phyloP scores from a whole-genome alignment of 2,113 vertebrate genomes.

The Apus apus region DNA sequence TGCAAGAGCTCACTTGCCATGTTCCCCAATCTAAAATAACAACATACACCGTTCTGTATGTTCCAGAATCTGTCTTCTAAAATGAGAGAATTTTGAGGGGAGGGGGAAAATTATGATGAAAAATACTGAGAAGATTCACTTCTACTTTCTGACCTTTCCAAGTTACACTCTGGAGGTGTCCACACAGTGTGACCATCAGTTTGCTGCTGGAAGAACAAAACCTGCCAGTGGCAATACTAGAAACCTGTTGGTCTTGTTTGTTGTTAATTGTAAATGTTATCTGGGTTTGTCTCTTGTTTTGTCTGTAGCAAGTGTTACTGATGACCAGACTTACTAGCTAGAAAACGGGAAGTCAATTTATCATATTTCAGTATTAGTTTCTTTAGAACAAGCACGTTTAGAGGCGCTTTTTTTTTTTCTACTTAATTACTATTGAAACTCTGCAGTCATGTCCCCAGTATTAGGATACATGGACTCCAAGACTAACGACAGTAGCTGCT shows the following conservation, averaged over 20 bases:
- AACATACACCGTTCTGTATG: not conserved
- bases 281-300: not conserved
- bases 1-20: not conserved
- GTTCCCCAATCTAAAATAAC: not conserved
- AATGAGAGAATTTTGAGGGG: not conserved
- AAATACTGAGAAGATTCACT: not conserved
- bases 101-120: accelerated
- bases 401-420: not conserved
- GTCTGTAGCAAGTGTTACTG: not conserved
- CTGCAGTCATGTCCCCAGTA: not conserved
- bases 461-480: not conserved
- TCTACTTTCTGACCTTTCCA: not conserved
- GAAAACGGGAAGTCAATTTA: not conserved
- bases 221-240: not conserved
- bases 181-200: not conserved
- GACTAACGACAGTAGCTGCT: not conserved
- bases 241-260: not conserved
- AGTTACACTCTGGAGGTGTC: not conserved
- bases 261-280: not conserved
- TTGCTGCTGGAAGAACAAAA: slow-evolving; percentile 34
- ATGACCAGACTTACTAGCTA: not conserved
- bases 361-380: not conserved
- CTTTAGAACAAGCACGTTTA: not conserved
- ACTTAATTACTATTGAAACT: not conserved
- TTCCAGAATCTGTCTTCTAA: not conserved